Base-by-base conservation (phyloP, 1,140 invertebrate species). In the Dermatophagoides farinae region DNA sequence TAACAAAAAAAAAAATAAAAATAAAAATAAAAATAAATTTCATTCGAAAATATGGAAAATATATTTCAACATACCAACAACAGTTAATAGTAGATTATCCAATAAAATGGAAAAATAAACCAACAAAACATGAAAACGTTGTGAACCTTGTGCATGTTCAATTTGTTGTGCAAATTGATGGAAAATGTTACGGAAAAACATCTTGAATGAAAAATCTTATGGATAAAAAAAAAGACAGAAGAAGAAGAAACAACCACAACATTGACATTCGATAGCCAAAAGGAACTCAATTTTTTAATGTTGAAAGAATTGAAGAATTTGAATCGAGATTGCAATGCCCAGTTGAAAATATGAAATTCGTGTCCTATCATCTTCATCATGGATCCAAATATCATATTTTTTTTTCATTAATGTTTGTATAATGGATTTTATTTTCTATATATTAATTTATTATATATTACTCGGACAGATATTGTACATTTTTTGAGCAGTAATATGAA, bases 1-100 rank as follows among this genome's bases (percentile, higher is more conserved):
- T n/a, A 38, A 1, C 11, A 4, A 23, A 39, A 44, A n/a, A 38
- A 31, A 23, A 55, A 8, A 41, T 37, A 31, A 60, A 60, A 10
- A 18, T 31, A 6, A 50, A n/a, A 31, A 31, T 31, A 4, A 5
- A 51, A 51, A 51, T 51, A 1, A 20, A 22, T 1, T 51, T 20
- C 12, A 51, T 51, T 51, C 5, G 2, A 5, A 51, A 51, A 14
- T 22, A 22, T 14, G 2, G 4, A 14, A 51, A 20, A 23, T 23
- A 41, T 1, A 43, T 16, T 31, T 18, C 0, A 14, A 57, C 58
- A 61, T 53, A 65, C 64, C 64, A 22, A 65, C 62, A 20, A 57
- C 39, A 54, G 61, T 65, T 1, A 65, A 23, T 14, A 65, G 57
- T 55, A 65, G 40, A 37, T 65, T 65, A 46, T 65, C 64, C 18